Evolutionary conservation across 2,797 vertebrate species (phyloP), one percentile per base, ranked within the genome.

Genomic region (Scomberomorus guttatus): DNA sequence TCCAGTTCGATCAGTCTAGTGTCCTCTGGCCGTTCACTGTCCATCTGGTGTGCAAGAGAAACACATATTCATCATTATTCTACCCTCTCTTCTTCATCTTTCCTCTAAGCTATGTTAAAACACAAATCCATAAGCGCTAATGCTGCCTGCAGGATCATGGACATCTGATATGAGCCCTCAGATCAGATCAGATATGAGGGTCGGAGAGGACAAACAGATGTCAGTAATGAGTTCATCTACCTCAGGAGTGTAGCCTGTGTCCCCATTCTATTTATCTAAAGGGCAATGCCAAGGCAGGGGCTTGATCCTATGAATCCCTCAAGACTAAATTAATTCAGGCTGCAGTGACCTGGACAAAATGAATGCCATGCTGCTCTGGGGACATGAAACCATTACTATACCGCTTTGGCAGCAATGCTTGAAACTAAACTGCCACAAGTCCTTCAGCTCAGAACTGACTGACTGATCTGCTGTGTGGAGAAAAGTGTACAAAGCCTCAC

Each of bases 1-100:
- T 99, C 98, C 92, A 99, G 93, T 87, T 99, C 98, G 64, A 99
- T 99, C 59, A 99, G 96, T 57, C 96, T 95, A 12, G 94, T 94
- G 78, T 99, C 98, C 81, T 97, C 97, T 18, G 87, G 96, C 86
- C 93, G 96, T 63, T 99, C 98, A 29, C 82, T 93, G 91, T 99
- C 98, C 83, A 97, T 95, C 98, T 99, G 91, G 20, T 84, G 84
- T 69, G 70, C 14, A 80, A 80, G 67, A 86, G n/a, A 91, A 80
- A 52, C 55, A 82, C 54, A 77, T 9, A 75, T 46, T 62, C 4
- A 52, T 78, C 37, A 74, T 29, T 61, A 18, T 25, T 55, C n/a
- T 44, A 17, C 34, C 13, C 15, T 64, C 34, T 51, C 24, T 27
- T 73, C 44, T 44, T 52, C 25, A 55, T 55, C 29, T 62, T 63